These are phyloP conservation scores for Eumacrocentrus americanus DNA, from an alignment of 2,888 invertebrate species.

Conservation along the genomic window DNA sequence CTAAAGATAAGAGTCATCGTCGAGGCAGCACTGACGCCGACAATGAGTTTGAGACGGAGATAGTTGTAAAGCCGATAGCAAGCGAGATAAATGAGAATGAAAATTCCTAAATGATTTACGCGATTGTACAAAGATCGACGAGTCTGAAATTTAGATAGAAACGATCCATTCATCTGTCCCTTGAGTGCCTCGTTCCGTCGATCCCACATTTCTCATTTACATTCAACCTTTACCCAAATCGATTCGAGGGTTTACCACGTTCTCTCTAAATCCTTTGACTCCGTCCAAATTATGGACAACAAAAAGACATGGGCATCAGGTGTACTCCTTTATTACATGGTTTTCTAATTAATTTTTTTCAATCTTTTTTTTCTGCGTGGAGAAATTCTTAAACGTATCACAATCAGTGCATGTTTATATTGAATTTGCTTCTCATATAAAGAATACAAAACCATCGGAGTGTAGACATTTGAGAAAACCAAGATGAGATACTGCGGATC, in stretches of 20 bases:
- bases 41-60: slow-evolving; percentile 33
- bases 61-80: slow-evolving; percentile 22
- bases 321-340: too few relatives aligned
- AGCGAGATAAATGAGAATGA: slow-evolving; percentile 19
- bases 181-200: slow-evolving; percentile 26
- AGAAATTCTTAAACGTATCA: too few relatives aligned
- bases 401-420: too few relatives aligned
- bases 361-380: too few relatives aligned
- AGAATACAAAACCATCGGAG: too few relatives aligned
- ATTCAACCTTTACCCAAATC: slow-evolving; percentile 8
- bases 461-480: too few relatives aligned
- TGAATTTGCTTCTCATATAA: too few relatives aligned
- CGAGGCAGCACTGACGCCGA: slow-evolving; percentile 38
- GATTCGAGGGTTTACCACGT: not conserved
- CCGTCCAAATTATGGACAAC: not conserved
- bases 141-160: slow-evolving; percentile 19
- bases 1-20: slow-evolving; percentile 23
- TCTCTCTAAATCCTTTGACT: not conserved
- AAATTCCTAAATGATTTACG: slow-evolving; percentile 14
- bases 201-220: slow-evolving; percentile 15
- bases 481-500: too few relatives aligned
- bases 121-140: slow-evolving; percentile 10
- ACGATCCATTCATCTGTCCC: slow-evolving; percentile 17
- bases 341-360: too few relatives aligned
- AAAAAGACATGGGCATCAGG: not conserved